Evolutionary conservation across 2,113 vertebrate species (phyloP), one percentile per base, ranked within the genome.

Genomic region (Lipophrys pholis): DNA sequence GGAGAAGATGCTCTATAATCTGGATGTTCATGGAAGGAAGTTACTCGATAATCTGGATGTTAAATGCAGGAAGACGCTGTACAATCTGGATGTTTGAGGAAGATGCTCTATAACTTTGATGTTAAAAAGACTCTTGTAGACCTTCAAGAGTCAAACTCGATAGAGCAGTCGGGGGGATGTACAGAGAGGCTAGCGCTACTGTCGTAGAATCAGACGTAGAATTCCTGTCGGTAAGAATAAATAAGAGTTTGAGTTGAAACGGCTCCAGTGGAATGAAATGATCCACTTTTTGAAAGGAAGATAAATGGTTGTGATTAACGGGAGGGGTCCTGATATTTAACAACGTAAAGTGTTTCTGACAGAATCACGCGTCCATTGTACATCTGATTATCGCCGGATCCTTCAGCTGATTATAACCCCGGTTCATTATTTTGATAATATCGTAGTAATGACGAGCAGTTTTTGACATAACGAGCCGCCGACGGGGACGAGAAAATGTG

Each of bases 261-360:
- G 39, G 9, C 40, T 11, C 1, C 59, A n/a, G 30, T 61, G 11
- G 16, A 56, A 43, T 58, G 15, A 41, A 48, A 46, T 39, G 54
- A 67, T 6, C 48, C 12, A 10, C 11, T 30, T 50, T 11, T 55
- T 6, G n/a, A 72, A 74, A 59, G 4, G 1, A 50, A 59, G 38
- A 75, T 52, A 30, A 83, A 63, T 79, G 30, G 55, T 71, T 35
- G 11, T 60, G 40, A 77, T 82, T 79, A 55, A 60, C 54, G 35
- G n/a, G n/a, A n/a, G n/a, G n/a, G n/a, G 67, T 74, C 11, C 14
- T 43, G 52, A 16, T 49, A 56, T 80, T 83, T 59, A 66, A 41
- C 54, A 21, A n/a, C 61, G 35, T 69, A 80, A 89, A 82, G 70
- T 52, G 56, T 67, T 45, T 67, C 60, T 64, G 72, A 65, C 69